Evolutionary conservation across 2,113 vertebrate genomes (phyloP), one percentile per base, ranked within the genome.

Genomic region (Pelmatolapia mariae): DNA sequence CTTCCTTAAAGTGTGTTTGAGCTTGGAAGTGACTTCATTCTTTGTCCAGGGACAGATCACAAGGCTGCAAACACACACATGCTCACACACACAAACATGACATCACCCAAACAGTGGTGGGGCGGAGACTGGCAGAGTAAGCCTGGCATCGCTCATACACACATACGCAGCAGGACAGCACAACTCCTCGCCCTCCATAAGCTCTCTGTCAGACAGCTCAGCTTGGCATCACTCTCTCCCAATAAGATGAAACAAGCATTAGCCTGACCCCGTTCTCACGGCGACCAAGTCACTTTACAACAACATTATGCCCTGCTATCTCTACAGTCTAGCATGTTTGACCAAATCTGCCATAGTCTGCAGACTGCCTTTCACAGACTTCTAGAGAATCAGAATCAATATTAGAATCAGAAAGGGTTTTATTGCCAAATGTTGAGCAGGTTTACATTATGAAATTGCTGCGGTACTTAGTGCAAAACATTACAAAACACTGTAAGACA

Each of bases 41-140:
- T 92, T 94, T 93, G 91, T 94, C 68, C 71, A 12, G 19, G 29
- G 85, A 82, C 16, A 22, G 86, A 91, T 95, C 91, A 92, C 90
- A 92, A 89, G 93, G 81, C 86, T 81, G 47, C 31, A 24, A 50
- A 82, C 38, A 66, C 84, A 61, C 76, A 73, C 83, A 45, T 13
- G 33, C 87, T 16, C 43, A 33, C 81, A 83, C 80, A 24, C 79
- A 29, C 38, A 61, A 83, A 66, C 50, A 93, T 94, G 93, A 93
- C 93, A 94, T 95, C 94, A 95, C 22, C 86, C 87, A 19, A 50
- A 80, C 76, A 81, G 61, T 79, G 89, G 43, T 18, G 31, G 92
- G 92, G 95, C 71, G 92, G 93, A 94, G 93, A 92, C 94, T 92
- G 94, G 93, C 90, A 89, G 91, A 76, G 80, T 93, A 85, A 87